Percentiles rank a stretch among this genome's conserved stretches.
Evolutionary conservation across 2,113 vertebrate species (phyloP).

Genomic region (Xiphophorus hellerii): DNA sequence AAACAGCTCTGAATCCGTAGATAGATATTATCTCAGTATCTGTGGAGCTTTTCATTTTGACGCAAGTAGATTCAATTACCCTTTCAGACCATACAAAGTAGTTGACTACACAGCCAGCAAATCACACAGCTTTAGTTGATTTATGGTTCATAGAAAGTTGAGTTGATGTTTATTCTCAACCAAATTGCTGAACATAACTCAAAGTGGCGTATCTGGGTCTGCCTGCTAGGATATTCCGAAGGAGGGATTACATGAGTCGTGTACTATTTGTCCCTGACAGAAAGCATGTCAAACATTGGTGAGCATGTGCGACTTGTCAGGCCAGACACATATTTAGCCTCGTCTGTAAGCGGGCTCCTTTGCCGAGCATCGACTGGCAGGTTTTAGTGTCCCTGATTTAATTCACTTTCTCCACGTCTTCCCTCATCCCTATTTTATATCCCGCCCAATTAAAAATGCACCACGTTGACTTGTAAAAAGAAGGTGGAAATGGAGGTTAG

Average conservation of each 20-base stretch:
- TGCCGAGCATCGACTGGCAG: slow-evolving; percentile 30
- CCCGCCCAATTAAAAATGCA: slow-evolving; percentile 77
- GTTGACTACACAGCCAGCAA: slow-evolving; percentile 45
- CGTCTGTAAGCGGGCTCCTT: slow-evolving; percentile 23
- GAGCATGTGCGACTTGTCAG: slow-evolving; percentile 55
- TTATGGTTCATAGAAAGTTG: slow-evolving; percentile 57
- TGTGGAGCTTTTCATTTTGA: slow-evolving; percentile 17
- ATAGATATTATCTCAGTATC: slow-evolving; percentile 5
- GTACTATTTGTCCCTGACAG: slow-evolving; percentile 51
- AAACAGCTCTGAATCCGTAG: slow-evolving; percentile 30
- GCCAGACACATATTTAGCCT: slow-evolving; percentile 47
- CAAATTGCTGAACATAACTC: slow-evolving; percentile 60
- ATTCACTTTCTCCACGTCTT: slow-evolving; percentile 60
- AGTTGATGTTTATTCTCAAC: slow-evolving; percentile 67
- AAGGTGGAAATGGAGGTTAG: slow-evolving; percentile 67
- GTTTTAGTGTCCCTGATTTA: slow-evolving; percentile 59
- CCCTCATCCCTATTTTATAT: slow-evolving; percentile 75
- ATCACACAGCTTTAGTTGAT: slow-evolving; percentile 50
- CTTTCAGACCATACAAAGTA: slow-evolving; percentile 35
- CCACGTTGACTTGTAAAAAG: slow-evolving; percentile 72
- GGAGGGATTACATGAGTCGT: slow-evolving; percentile 55
- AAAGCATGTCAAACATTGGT: slow-evolving; percentile 40
- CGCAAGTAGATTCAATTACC: slow-evolving; percentile 39
- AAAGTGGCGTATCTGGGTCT: slow-evolving; percentile 59
- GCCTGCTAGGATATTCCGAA: slow-evolving; percentile 56